phyloP scores from a whole-genome alignment of 2,888 invertebrate genomes.

The Orthonychiurus folsomi region DNA sequence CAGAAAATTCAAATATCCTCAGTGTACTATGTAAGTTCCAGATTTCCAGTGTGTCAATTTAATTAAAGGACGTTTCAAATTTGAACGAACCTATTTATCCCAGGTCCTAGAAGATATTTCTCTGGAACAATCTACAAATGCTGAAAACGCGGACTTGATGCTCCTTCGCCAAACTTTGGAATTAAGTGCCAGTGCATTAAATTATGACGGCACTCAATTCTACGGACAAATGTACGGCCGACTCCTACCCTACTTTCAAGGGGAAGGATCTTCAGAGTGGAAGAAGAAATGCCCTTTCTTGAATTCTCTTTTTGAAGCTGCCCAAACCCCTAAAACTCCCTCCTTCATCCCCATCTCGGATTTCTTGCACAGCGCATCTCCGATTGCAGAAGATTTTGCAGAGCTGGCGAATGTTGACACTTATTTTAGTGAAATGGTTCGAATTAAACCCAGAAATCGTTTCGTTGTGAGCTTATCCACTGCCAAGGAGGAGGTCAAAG shows the following conservation, averaged over 20 bases:
- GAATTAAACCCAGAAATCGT: conserved; percentile 58
- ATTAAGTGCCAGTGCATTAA: conserved; percentile 60
- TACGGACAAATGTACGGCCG: conserved; percentile 58
- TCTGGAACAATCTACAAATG: conserved; percentile 43
- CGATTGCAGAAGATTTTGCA: conserved; percentile 14
- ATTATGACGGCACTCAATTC: conserved; percentile 73
- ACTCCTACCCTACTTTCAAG: conserved; percentile 43
- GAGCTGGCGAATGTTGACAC: conserved; percentile 38
- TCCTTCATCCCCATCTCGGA: conserved; percentile 36
- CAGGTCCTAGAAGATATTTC: conserved; percentile 64
- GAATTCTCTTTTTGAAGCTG: conserved; percentile 30
- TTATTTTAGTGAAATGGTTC: conserved; percentile 54
- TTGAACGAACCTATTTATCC: neutral
- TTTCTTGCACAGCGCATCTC: conserved; percentile 24
- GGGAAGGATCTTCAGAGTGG: conserved; percentile 28
- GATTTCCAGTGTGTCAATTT: no score
- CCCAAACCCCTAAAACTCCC: conserved; percentile 35
- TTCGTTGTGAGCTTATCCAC: conserved; percentile 68
- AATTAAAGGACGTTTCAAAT: no score
- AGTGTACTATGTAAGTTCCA: conserved; percentile 52
- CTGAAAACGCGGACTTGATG: conserved; percentile 47
- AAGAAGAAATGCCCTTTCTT: conserved; percentile 36
- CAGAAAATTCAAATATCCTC: conserved; percentile 70
- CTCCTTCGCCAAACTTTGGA: conserved; percentile 61
- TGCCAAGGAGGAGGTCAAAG: conserved; percentile 64